phyloP scores from a whole-genome alignment of 2,113 vertebrate genomes.

The Cinclus cinclus region DNA sequence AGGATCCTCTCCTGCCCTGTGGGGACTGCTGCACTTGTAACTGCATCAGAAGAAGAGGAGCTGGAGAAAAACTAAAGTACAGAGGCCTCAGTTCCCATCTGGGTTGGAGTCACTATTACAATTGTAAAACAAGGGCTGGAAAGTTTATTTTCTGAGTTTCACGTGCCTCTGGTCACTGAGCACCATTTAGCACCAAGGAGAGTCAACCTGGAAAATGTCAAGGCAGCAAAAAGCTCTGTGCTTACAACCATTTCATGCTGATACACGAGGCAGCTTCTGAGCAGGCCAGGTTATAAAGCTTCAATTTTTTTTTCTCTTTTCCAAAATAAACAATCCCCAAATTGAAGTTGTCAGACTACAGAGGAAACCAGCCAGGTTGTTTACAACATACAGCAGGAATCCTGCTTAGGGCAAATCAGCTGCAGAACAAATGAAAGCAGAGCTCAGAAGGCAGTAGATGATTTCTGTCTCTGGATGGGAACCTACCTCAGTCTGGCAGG shows the following conservation, averaged over 20 bases:
- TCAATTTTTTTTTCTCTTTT: not conserved
- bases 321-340: conserved; percentile 23
- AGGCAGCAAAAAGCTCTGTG: not conserved
- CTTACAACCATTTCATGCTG: not conserved
- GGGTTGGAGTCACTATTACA: not conserved
- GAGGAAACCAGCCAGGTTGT: conserved; percentile 28
- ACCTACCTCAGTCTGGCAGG: not conserved
- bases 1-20: not conserved
- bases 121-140: not conserved
- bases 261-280: conserved; percentile 3
- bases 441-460: not conserved
- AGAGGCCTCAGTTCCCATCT: not conserved
- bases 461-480: not conserved
- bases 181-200: not conserved
- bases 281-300: not conserved
- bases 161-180: not conserved
- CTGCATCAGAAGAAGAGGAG: not conserved
- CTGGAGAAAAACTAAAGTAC: accelerated
- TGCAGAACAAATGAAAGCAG: conserved; percentile 33
- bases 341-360: conserved; percentile 4
- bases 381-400: conserved; percentile 34
- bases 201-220: not conserved
- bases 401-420: conserved; percentile 41
- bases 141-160: not conserved
- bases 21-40: not conserved